Evolutionary conservation across 1,140 invertebrate genomes (phyloP).

Genomic region (Zaprionus vittiger): DNA sequence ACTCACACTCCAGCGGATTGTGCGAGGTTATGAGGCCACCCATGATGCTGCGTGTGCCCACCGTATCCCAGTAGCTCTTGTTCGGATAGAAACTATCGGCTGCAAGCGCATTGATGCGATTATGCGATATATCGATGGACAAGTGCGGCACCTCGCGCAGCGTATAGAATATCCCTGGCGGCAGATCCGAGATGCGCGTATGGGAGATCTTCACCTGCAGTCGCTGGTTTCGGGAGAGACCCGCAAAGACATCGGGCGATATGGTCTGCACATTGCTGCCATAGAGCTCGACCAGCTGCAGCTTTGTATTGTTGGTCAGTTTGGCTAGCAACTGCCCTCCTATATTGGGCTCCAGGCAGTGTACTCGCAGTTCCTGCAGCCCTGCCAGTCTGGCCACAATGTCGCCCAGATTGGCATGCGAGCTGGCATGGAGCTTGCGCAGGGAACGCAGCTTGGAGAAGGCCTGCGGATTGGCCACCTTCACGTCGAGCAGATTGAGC

Average conservation of each 20-base stretch:
- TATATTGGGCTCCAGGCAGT: conserved; percentile 89
- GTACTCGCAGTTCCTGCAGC: conserved; percentile 88
- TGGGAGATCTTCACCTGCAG: conserved; percentile 90
- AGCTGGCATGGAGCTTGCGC: conserved; percentile 79
- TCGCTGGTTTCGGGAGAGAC: conserved; percentile 87
- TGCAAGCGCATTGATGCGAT: conserved; percentile 91
- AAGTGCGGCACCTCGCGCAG: conserved; percentile 91
- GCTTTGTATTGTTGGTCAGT: conserved; percentile 89
- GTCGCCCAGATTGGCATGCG: conserved; percentile 77
- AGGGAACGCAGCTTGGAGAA: conserved; percentile 85
- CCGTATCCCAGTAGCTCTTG: conserved; percentile 91
- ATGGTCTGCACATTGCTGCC: conserved; percentile 89
- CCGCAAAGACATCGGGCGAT: conserved; percentile 89
- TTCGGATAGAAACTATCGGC: conserved; percentile 94
- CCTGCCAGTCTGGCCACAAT: conserved; percentile 84
- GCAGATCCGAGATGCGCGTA: conserved; percentile 90
- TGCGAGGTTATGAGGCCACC: conserved; percentile 93
- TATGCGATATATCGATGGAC: conserved; percentile 92
- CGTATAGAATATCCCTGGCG: conserved; percentile 90
- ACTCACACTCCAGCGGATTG: conserved; percentile 94
- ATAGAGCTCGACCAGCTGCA: conserved; percentile 91
- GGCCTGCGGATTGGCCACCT: conserved; percentile 72
- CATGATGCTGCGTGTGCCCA: conserved; percentile 88
- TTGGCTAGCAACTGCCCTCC: conserved; percentile 88
- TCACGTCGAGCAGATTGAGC: conserved; percentile 77